Evolutionary conservation across 2,797 vertebrate species (phyloP).

Genomic region (Lithobates pipiens): DNA sequence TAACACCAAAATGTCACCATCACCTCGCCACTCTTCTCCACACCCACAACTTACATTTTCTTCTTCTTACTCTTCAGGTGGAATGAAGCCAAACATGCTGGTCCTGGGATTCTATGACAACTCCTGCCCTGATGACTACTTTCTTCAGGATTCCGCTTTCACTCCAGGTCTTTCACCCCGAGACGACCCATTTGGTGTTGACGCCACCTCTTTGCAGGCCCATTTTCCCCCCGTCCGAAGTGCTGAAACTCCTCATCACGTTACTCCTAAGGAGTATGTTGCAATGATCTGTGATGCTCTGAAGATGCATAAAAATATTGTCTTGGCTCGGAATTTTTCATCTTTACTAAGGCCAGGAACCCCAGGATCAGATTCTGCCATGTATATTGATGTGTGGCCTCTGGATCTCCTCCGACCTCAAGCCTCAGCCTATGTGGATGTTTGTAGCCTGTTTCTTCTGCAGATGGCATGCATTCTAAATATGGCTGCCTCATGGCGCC

Average conservation of each 20-base stretch:
- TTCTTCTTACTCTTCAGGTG: conserved; percentile 72
- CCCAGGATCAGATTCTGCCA: conserved; percentile 71
- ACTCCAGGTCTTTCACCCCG: conserved; percentile 67
- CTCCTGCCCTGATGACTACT: conserved; percentile 86
- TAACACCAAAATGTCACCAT: no score
- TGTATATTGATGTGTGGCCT: conserved; percentile 90
- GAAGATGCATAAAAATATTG: conserved; percentile 93
- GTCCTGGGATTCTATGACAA: conserved; percentile 91
- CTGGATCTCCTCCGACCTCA: conserved; percentile 85
- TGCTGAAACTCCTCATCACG: conserved; percentile 78
- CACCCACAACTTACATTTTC: background rate
- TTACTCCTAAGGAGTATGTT: conserved; percentile 85
- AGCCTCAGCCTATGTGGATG: conserved; percentile 79
- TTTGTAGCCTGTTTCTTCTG: conserved; percentile 90
- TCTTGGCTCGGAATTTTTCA: conserved; percentile 86
- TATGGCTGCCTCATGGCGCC: conserved; percentile 89
- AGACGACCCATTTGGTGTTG: conserved; percentile 82
- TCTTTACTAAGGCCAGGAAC: conserved; percentile 78
- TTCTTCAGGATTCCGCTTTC: conserved; percentile 85
- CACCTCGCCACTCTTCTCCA: background rate
- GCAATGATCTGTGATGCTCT: conserved; percentile 88
- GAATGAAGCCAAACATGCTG: conserved; percentile 93
- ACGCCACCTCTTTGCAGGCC: conserved; percentile 83
- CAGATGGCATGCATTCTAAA: conserved; percentile 94
- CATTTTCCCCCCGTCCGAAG: conserved; percentile 87